Evolutionary conservation across 35 echinoderm and acorn worm species (phyloP), one percentile per base, ranked within the genome.

Genomic region (Lytechinus pictus): DNA sequence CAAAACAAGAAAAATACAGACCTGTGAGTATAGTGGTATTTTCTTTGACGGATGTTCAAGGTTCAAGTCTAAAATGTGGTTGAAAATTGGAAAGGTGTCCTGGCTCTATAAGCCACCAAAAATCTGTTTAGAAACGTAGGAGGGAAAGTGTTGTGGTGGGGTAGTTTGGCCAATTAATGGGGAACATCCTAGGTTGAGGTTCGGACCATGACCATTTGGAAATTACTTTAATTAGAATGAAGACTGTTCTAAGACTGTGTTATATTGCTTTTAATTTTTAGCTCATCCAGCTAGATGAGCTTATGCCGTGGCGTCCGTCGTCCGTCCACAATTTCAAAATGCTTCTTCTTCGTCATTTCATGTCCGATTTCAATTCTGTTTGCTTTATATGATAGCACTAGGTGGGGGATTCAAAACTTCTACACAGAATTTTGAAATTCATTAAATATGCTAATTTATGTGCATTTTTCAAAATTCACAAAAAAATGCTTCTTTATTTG

Each of bases 51-150:
- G 66, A 79, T 16, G 66, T 79, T n/a, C 66, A 79, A 16, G 66
- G 19, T 79, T 79, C 1, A 79, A n/a, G 8, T 94, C 57, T 11
- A 0, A 27, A 2, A 10, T 99, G 86, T 52, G 61, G 21, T 88
- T 96, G 9, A 95, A 98, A 14, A 94, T 98, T 10, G 97, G 97
- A 86, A 95, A 97, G 54, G 97, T 96, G 88, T 94, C 96, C 54
- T 96, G 97, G 54, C 97, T 99, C 97, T 96, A 94, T 13, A 99
- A 99, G 89, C 91, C 98, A 54, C 98, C 98, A 4, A 99, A 4
- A 99, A 99, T 91, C 97, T 99, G 96, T 98, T 97, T 99, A 0
- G 97, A 99, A 89, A 97, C 98, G 33, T 44, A 97, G 98, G 98
- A 95, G 52, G 87, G 92, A 10, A 86, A 3, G 52, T 29, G 4